Percentiles rank a stretch among this genome's conserved stretches.
Evolutionary conservation across 1,140 invertebrate species (phyloP).

Genomic region (Apis laboriosa): DNA sequence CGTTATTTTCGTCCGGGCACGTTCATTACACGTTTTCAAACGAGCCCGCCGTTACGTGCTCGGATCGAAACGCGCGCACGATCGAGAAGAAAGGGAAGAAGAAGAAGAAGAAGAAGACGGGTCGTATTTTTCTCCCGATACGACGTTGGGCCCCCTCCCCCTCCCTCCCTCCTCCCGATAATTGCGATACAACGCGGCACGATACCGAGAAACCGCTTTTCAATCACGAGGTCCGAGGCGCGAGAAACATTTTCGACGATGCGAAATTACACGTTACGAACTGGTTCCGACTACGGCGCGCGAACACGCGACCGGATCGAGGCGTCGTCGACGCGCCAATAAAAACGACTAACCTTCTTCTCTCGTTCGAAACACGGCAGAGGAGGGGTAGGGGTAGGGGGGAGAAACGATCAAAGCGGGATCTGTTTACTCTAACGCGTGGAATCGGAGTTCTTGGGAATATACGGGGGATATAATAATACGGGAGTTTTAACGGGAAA

Average conservation of each 20-base stretch:
- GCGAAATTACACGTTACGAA: conserved; percentile 50
- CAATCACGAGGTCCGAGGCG: conserved; percentile 43
- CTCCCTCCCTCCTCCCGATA: conserved; percentile 2
- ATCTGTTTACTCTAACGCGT: conserved; percentile 37
- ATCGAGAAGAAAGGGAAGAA: not conserved
- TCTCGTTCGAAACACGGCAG: not conserved
- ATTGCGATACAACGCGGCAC: conserved; percentile 50
- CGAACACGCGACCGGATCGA: conserved; percentile 37
- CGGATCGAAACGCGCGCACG: not conserved
- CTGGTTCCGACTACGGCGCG: not conserved
- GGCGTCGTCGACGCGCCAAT: conserved; percentile 20
- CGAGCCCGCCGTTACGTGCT: conserved; percentile 12
- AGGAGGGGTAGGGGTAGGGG: not conserved
- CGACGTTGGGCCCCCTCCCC: not conserved
- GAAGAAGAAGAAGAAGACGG: not conserved
- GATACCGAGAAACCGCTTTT: conserved; percentile 54
- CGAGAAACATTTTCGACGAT: conserved; percentile 38
- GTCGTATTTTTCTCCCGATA: conserved; percentile 36
- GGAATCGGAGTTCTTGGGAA: conserved; percentile 49
- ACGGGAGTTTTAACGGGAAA: conserved; percentile 54
- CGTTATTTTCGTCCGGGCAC: conserved; percentile 22
- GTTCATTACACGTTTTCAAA: conserved; percentile 42
- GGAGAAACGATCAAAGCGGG: conserved; percentile 43
- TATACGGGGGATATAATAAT: conserved; percentile 49
- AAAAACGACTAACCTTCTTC: conserved; percentile 16